A percentile compares a stretch with the other conserved stretches of the same genome.
Evolutionary conservation across 2,113 vertebrate species (phyloP).

Genomic region (Panthera uncia): DNA sequence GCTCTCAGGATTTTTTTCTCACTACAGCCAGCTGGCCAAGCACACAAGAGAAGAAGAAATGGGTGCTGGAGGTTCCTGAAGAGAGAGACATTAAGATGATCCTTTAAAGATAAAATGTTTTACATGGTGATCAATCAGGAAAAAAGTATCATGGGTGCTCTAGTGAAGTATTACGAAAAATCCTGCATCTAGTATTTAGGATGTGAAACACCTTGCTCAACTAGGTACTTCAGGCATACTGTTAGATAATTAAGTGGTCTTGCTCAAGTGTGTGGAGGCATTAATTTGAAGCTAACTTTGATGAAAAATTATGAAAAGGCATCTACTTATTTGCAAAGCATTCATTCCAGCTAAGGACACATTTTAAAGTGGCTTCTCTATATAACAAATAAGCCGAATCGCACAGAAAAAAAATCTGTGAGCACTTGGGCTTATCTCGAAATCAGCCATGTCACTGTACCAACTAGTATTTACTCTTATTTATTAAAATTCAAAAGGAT

Average conservation of each 20-base stretch:
- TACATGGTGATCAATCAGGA: background rate
- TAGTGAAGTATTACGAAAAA: background rate
- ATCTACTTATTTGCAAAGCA: slow-evolving; percentile 18
- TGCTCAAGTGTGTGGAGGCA: background rate
- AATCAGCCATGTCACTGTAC: background rate
- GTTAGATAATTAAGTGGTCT: background rate
- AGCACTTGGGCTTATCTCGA: background rate
- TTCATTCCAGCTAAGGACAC: background rate
- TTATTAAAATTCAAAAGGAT: slow-evolving; percentile 44
- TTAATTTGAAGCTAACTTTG: slow-evolving; percentile 9
- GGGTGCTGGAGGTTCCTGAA: background rate
- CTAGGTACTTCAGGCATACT: background rate
- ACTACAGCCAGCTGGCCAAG: background rate
- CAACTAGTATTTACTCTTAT: background rate
- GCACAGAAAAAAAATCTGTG: background rate
- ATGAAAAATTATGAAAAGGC: slow-evolving; percentile 27
- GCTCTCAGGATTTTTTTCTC: background rate
- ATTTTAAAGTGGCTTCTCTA: background rate
- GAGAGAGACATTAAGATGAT: background rate
- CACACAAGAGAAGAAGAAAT: background rate
- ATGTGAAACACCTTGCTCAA: background rate
- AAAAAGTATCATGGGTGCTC: background rate
- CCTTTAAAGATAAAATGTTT: slow-evolving; percentile 44
- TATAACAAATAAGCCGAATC: background rate
- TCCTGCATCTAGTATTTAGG: background rate